Base-by-base conservation (phyloP, 2,113 vertebrate genomes). In the Martes martes region DNA sequence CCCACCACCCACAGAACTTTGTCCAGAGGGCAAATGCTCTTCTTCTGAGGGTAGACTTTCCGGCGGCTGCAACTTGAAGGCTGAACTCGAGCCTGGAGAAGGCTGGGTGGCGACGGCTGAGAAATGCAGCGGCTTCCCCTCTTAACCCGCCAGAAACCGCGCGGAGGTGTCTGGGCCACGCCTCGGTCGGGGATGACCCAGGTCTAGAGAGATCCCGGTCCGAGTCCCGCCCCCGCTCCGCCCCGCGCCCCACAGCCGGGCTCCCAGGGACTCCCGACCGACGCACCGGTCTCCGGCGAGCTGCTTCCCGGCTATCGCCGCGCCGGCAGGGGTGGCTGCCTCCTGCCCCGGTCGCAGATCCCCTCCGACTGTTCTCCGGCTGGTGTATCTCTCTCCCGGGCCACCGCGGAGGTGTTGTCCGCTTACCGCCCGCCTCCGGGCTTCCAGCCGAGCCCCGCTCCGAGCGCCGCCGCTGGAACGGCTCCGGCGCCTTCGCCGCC, bases 221-320 rank as follows among this genome's bases (percentile, higher is more conserved):
- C 8, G 1, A 42, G 74, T 19, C 15, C 21, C 13, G 26, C 52
- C 42, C 5, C 50, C 0, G 11, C 31, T 5, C 45, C 52, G 61
- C 67, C 82, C 57, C 5, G 52, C 16, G 42, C 16, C n/a, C 50
- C 42, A 50, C 0, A 7, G 33, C n/a, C 80, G n/a, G 15, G 7
- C 16, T 21, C 39, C 18, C 57, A 0, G 52, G 24, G 23, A 11
- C 47, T 42, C 10, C 26, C 21, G 42, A 47, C 6, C 0, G 23
- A 24, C 69, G 0, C 55, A 8, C 24, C 0, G 1, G n/a, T 28
- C 18, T 6, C 6, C 0, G 0, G n/a, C 1, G 14, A 57, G 24
- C n/a, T 7, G 59, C 57, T 31, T 18, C 33, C 19, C 1, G 42
- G 95, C 21, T 65, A 8, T 42, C 9, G 0, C 31, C 0, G 3